Conservation (phyloP, 2,113 vertebrate genomes). For the Scomber scombrus region DNA sequence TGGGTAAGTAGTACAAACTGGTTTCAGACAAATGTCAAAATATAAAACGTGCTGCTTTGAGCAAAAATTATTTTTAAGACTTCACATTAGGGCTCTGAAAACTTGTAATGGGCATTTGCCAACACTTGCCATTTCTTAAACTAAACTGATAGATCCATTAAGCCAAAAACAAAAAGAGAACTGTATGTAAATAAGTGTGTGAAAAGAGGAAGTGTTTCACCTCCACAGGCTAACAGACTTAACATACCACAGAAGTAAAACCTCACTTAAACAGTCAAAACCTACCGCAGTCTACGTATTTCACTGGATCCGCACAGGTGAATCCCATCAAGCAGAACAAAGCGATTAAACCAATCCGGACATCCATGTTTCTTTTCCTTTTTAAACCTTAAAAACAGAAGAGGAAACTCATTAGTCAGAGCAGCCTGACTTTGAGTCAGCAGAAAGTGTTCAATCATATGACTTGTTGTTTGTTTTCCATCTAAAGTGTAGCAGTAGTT, state of each 20-base stretch:
- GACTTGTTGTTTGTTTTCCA: conserved; percentile 15
- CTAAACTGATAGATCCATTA: too few relatives aligned
- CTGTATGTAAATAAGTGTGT: too few relatives aligned
- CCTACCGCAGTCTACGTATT: conserved; percentile 88
- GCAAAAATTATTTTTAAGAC: too few relatives aligned
- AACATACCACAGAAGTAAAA: background rate
- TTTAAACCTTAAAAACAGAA: conserved; percentile 17
- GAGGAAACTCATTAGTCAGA: background rate
- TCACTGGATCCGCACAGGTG: conserved; percentile 81
- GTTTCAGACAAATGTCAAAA: too few relatives aligned
- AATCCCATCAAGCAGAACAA: conserved; percentile 75
- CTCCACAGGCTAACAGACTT: background rate
- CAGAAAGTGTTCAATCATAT: background rate
- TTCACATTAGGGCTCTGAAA: too few relatives aligned
- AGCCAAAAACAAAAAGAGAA: too few relatives aligned
- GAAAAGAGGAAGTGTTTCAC: too few relatives aligned
- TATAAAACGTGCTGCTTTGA: too few relatives aligned
- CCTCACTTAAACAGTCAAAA: background rate
- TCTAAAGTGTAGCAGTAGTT: background rate
- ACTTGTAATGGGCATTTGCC: too few relatives aligned
- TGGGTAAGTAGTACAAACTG: too few relatives aligned
- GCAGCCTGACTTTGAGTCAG: background rate
- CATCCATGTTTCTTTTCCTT: conserved; percentile 71
- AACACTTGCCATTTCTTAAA: too few relatives aligned
- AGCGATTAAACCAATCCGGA: conserved; percentile 39